Percentiles rank a stretch among this genome's conserved stretches.
Conservation (phyloP, 2,113 vertebrate species). For the Brachyhypopomus gauderio region DNA sequence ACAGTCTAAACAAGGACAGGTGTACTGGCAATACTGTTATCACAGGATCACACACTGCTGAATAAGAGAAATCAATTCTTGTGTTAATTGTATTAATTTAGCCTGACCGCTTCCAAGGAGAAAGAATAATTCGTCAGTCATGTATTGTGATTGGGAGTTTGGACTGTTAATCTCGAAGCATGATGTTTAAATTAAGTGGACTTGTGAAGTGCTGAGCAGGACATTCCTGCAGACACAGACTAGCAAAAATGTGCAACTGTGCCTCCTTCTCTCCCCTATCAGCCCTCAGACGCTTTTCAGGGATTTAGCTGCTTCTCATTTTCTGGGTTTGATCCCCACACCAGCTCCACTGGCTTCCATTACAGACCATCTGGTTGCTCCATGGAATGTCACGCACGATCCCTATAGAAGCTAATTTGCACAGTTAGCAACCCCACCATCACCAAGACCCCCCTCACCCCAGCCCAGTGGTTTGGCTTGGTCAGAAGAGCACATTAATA, state of each 20-base stretch:
- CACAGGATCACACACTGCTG: background rate
- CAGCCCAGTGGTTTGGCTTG: background rate
- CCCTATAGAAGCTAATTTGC: slow-evolving; percentile 35
- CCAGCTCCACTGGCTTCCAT: background rate
- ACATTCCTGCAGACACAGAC: background rate
- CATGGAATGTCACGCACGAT: slow-evolving; percentile 5
- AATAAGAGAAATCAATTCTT: no score
- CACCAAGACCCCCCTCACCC: background rate
- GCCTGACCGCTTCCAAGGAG: no score
- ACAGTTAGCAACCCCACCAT: slow-evolving; percentile 31
- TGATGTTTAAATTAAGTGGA: slow-evolving; percentile 14
- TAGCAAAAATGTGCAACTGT: background rate
- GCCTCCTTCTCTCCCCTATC: background rate
- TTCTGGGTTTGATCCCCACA: slow-evolving; percentile 2
- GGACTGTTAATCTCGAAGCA: no score
- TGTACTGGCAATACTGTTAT: slow-evolving; percentile 1
- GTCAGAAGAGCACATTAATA: slow-evolving; percentile 69
- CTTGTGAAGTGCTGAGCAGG: background rate
- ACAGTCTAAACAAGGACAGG: background rate
- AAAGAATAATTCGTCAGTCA: no score
- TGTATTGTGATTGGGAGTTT: no score
- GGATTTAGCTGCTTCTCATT: slow-evolving; percentile 28
- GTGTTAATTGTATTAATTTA: background rate
- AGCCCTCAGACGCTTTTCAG: slow-evolving; percentile 13
- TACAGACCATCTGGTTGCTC: slow-evolving; percentile 43